phyloP scores from a whole-genome alignment of 1,140 invertebrate species.

The Megalopta genalis region DNA sequence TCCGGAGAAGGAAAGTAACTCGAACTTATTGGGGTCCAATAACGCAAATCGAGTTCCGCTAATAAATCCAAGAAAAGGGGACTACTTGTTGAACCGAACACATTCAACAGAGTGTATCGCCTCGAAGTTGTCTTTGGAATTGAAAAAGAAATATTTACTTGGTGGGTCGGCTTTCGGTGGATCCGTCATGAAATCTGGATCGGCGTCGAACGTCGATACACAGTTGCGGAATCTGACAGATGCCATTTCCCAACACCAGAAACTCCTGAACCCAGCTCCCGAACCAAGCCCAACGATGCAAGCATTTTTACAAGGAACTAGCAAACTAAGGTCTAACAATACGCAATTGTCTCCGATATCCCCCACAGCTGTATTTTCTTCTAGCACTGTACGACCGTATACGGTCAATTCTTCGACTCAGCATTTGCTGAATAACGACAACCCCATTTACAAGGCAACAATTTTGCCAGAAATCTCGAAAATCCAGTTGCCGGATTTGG shows the following conservation, averaged over 20 bases:
- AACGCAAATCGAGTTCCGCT: constrained; percentile 71
- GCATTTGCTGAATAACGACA: constrained; percentile 28
- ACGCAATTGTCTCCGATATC: constrained; percentile 72
- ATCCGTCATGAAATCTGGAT: constrained; percentile 90
- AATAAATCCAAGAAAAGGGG: constrained; percentile 83
- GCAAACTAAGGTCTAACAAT: constrained; percentile 73
- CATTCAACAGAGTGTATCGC: constrained; percentile 92
- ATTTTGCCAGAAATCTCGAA: constrained; percentile 48
- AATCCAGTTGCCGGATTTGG: constrained; percentile 71
- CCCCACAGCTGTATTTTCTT: constrained; percentile 60
- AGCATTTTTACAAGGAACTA: constrained; percentile 82
- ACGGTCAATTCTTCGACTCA: constrained; percentile 14
- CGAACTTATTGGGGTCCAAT: constrained; percentile 26
- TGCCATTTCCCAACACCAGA: constrained; percentile 93
- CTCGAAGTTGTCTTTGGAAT: constrained; percentile 90
- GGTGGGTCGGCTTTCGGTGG: constrained; percentile 83
- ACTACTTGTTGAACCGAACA: constrained; percentile 89
- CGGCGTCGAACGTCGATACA: constrained; percentile 90
- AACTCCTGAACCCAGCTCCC: constrained; percentile 89
- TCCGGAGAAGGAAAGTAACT: constrained; percentile 27
- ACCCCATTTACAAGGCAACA: constrained; percentile 35
- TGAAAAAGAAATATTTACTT: constrained; percentile 91
- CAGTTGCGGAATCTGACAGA: constrained; percentile 90
- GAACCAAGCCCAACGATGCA: constrained; percentile 88
- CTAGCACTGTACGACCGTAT: constrained; percentile 5